These are phyloP conservation scores for Sebastes elongatus DNA, from an alignment of 2,797 vertebrate genomes.

Conservation along the genomic window DNA sequence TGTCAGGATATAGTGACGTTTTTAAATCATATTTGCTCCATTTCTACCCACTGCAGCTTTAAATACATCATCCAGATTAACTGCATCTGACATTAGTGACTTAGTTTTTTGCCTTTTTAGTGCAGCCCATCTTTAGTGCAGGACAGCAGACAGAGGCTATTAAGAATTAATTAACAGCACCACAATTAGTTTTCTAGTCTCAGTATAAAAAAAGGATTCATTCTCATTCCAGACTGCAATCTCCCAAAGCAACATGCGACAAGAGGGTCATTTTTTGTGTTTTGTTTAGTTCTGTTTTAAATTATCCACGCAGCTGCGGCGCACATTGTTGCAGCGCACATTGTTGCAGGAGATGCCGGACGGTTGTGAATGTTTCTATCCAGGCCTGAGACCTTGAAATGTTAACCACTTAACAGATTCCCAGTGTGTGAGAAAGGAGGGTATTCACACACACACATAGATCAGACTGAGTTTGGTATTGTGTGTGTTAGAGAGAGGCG, in stretches of 20 bases:
- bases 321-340: neutral
- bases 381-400: slow-evolving; percentile 31
- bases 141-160: slow-evolving; percentile 52
- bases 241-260: slow-evolving; percentile 33
- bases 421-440: neutral
- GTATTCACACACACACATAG: neutral
- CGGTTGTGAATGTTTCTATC: slow-evolving; percentile 16
- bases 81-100: slow-evolving; percentile 44
- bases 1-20: too few relatives aligned
- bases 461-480: neutral
- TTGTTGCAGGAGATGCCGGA: neutral
- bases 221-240: slow-evolving; percentile 39
- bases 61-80: slow-evolving; percentile 38
- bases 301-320: neutral
- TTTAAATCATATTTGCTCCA: neutral
- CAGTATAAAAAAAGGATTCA: slow-evolving; percentile 29
- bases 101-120: slow-evolving; percentile 45
- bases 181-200: slow-evolving; percentile 60
- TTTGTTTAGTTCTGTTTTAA: slow-evolving; percentile 1
- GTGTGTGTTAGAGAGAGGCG: neutral
- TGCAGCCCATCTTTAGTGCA: slow-evolving; percentile 26
- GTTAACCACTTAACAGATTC: slow-evolving; percentile 14
- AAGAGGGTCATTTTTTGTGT: slow-evolving; percentile 27
- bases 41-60: neutral
- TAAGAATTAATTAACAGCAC: slow-evolving; percentile 65